phyloP scores from a whole-genome alignment of 2,888 invertebrate species.

The Drosophila quinaria region DNA sequence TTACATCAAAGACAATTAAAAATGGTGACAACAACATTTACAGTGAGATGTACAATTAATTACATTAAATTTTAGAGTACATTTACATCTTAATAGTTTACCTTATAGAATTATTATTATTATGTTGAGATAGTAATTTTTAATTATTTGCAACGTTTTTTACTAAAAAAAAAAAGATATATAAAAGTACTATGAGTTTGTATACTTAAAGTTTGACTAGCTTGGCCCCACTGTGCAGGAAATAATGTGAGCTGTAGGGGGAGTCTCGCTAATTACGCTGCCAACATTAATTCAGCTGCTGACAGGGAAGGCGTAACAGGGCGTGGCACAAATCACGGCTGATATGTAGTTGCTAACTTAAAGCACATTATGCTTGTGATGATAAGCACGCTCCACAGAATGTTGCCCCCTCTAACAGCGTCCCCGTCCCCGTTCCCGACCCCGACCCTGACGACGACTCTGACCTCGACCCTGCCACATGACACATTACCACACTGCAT shows the following conservation, averaged over 20 bases:
- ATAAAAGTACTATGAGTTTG: background rate
- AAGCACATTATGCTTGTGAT: slow-evolving; percentile 42
- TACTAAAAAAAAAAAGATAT: too few relatives aligned
- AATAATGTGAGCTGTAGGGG: background rate
- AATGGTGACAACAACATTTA: too few relatives aligned
- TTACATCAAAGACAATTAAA: too few relatives aligned
- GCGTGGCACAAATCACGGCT: slow-evolving; percentile 32
- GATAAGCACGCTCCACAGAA: slow-evolving; percentile 12
- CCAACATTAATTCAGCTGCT: slow-evolving; percentile 30
- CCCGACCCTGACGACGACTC: background rate
- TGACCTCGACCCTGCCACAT: background rate
- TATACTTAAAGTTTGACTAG: background rate
- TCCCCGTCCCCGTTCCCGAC: background rate
- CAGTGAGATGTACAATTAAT: too few relatives aligned
- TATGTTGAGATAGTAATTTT: too few relatives aligned
- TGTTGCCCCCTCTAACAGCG: slow-evolving; percentile 2
- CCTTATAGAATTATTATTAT: too few relatives aligned
- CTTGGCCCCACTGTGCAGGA: background rate
- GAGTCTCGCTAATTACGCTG: slow-evolving; percentile 28
- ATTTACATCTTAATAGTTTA: too few relatives aligned
- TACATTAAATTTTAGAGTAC: too few relatives aligned
- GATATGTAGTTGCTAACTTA: slow-evolving; percentile 20
- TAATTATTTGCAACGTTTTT: too few relatives aligned
- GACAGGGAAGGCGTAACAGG: slow-evolving; percentile 17
- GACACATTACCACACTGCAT: slow-evolving; percentile 2